Base-by-base conservation (phyloP, 2,113 vertebrate genomes). In the Holacanthus passer region DNA sequence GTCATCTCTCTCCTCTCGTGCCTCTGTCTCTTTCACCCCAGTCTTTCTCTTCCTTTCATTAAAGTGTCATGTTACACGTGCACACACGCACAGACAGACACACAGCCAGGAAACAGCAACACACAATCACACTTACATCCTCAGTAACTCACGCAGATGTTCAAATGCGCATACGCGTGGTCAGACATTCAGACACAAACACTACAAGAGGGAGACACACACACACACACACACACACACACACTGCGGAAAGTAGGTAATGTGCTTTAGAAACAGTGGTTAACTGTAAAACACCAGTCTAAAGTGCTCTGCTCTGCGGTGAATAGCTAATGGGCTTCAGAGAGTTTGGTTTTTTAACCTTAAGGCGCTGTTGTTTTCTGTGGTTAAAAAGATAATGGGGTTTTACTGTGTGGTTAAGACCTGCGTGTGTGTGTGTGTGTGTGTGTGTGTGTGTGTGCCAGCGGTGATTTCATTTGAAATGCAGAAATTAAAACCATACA, bases 301-400 rank as follows among this genome's bases (percentile, higher is more conserved):
- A 87, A 90, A 92, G 92, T 94, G 93, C 91, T 86, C 50, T 87
- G 89, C 87, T 81, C 86, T 89, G 94, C 32, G 94, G 93, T 94
- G 90, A 94, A 93, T 89, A 66, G 75, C 83, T 94, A 93, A 94
- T 93, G 90, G 82, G 62, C 87, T 89, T 90, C 86, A 90, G 88
- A 94, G 94, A 91, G 81, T 90, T 83, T 85, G 77, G 67, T 91
- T 91, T 87, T 91, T 90, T 86, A 85, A 91, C 77, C 79, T 84
- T 79, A 81, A 89, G 88, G 86, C 59, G 47, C 77, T 86, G 88
- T 91, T 90, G 84, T 93, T 88, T 83, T 89, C 79, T 92, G 91
- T 93, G 92, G 91, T 89, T 92, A 83, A 74, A n/a, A 68, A 73
- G 79, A 90, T 91, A 93, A 92, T 91, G 88, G 90, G 73, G 65